Percentiles rank a stretch among this genome's conserved stretches.
These are phyloP conservation scores for Pararge aegeria DNA, from an alignment of 1,140 invertebrate genomes.

Conservation along the genomic window DNA sequence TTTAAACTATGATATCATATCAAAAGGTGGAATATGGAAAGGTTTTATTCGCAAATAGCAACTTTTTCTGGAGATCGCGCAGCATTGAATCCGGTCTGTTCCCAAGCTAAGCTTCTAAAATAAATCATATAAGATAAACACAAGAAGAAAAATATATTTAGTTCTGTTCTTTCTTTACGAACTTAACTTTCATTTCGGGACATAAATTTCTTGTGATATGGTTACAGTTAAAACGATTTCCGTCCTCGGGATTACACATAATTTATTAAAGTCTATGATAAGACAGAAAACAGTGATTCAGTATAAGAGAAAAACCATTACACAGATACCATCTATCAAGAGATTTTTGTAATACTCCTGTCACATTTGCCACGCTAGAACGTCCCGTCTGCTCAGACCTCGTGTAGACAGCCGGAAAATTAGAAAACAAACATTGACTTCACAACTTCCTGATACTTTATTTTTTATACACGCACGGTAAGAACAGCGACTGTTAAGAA, in stretches of 20 bases:
- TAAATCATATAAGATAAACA: no score
- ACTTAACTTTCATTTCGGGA: no score
- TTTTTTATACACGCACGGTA: conserved; percentile 18
- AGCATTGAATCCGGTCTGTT: no score
- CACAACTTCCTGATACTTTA: conserved; percentile 27
- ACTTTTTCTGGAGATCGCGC: no score
- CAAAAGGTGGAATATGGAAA: no score
- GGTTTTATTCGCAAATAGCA: no score
- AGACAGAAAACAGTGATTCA: not conserved
- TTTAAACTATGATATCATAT: no score
- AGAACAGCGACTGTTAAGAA: not conserved
- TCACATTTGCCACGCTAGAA: conserved; percentile 13
- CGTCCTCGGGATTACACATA: not conserved
- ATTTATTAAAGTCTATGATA: not conserved
- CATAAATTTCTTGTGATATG: no score
- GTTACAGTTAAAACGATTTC: no score
- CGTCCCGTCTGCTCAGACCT: conserved; percentile 45
- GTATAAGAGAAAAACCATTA: conserved; percentile 5
- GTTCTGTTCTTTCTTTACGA: no score
- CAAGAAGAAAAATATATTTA: no score
- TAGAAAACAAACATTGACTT: conserved; percentile 68
- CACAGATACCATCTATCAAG: conserved; percentile 43
- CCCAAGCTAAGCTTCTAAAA: no score
- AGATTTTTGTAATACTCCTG: conserved; percentile 33
- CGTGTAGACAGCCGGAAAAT: conserved; percentile 73